Conservation (phyloP, 2,888 invertebrate species). For the Lochmaea crataegi region DNA sequence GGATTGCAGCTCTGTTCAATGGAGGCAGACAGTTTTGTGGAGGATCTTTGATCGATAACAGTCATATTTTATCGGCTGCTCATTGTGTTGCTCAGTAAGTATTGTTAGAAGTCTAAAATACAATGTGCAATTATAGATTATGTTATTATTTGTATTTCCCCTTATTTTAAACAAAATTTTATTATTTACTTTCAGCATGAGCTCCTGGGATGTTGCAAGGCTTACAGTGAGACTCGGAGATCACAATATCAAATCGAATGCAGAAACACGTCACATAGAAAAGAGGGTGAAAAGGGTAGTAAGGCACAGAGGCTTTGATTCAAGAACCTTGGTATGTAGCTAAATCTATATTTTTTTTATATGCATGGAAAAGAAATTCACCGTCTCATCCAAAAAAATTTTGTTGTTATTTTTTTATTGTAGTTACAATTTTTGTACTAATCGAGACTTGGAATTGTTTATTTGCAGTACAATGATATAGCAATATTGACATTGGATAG, state of each 20-base stretch:
- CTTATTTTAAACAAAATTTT: too few relatives aligned
- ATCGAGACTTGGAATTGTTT: background rate
- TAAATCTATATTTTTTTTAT: background rate
- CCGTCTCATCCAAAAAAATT: background rate
- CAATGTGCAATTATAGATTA: background rate
- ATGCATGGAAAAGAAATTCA: background rate
- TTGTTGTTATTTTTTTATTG: background rate
- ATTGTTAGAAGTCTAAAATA: background rate
- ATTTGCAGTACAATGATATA: conserved; percentile 82
- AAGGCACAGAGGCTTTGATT: conserved; percentile 86
- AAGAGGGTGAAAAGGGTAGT: conserved; percentile 85
- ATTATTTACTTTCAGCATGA: conserved; percentile 74
- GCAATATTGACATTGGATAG: conserved; percentile 83
- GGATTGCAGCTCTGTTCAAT: conserved; percentile 87
- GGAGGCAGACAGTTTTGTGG: conserved; percentile 89
- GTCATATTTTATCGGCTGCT: conserved; percentile 85
- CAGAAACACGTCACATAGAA: conserved; percentile 81
- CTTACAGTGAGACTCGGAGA: conserved; percentile 85
- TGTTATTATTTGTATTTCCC: background rate
- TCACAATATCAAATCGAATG: conserved; percentile 81
- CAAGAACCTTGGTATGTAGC: conserved; percentile 77
- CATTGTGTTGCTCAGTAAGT: conserved; percentile 91
- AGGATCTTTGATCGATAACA: conserved; percentile 83
- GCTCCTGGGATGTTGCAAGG: conserved; percentile 87
- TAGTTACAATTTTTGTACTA: background rate